phyloP scores from a whole-genome alignment of 2,797 vertebrate genomes.

The Sebastiscus tertius region DNA sequence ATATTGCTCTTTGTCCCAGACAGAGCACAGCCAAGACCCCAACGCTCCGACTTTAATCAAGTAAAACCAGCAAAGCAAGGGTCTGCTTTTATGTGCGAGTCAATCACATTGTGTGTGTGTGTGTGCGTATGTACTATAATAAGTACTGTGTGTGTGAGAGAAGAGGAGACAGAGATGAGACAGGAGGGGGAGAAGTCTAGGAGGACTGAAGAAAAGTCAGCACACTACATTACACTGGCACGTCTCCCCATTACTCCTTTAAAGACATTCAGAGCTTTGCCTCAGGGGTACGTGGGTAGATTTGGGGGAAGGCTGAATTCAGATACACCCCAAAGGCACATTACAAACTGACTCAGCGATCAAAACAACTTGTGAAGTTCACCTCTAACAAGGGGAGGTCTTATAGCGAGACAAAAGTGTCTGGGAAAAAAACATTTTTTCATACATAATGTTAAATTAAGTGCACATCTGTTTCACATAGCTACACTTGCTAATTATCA shows the following conservation, averaged over 20 bases:
- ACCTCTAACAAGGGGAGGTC: conserved; percentile 72
- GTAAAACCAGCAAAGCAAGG: conserved; percentile 80
- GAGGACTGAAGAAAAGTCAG: conserved; percentile 73
- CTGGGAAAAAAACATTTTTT: conserved; percentile 9
- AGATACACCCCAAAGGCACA: conserved; percentile 77
- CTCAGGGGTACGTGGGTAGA: conserved; percentile 81
- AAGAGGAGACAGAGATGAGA: conserved; percentile 50
- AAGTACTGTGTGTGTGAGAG: conserved; percentile 25
- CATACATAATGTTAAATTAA: conserved; percentile 41
- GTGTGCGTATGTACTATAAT: conserved; percentile 9
- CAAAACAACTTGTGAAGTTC: conserved; percentile 81
- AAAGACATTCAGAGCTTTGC: conserved; percentile 79
- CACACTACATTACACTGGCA: conserved; percentile 75
- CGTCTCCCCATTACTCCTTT: conserved; percentile 75
- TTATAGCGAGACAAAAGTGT: conserved; percentile 54
- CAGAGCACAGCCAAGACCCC: conserved; percentile 76
- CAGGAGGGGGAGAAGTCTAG: conserved; percentile 62
- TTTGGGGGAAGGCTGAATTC: conserved; percentile 75
- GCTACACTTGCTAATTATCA: neutral
- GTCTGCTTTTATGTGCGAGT: conserved; percentile 74
- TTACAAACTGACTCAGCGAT: conserved; percentile 79
- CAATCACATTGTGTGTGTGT: conserved; percentile 60
- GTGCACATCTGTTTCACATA: conserved; percentile 16
- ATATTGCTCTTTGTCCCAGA: conserved; percentile 83
- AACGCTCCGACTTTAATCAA: conserved; percentile 80